Base-by-base conservation (phyloP, 2,797 vertebrate species). In the Nannoperca australis region DNA sequence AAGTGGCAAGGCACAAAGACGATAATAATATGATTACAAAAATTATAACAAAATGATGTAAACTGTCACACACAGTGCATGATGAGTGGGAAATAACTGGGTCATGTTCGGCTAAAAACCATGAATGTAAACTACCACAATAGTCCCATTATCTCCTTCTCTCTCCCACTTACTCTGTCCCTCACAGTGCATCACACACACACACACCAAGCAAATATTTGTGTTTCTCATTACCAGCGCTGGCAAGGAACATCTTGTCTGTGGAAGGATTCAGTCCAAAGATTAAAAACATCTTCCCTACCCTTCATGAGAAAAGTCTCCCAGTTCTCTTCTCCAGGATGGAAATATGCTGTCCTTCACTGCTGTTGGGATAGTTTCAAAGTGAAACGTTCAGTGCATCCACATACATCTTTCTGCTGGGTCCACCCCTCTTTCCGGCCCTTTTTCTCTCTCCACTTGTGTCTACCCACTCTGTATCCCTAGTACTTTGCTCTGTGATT, bases 171-270 rank as follows among this genome's bases (percentile, higher is more conserved):
- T 68, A 56, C 45, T 59, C 54, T 32, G 36, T 53, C 40, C 59
- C 50, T 22, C 50, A 30, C 53, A 27, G 24, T 47, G 12, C 24
- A 11, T 66, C 14, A 13, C 44, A 34, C 22, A n/a, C 44, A 69
- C 65, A 61, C 50, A 86, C 55, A 76, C 62, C 13, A 79, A 73
- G 60, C 59, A 83, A 58, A 82, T 50, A 47, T 50, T 87, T 85
- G 69, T 81, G 79, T 80, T 85, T 84, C 65, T 86, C 64, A 76
- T 91, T 92, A 92, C 91, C 90, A 61, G 36, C 59, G 69, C 54
- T 74, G 60, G 71, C 53, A 10, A 24, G 24, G 42, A 84, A 56
- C 53, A 56, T 83, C 76, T 60, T 60, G 36, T 76, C 76, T 71
- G 79, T 34, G 42, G 45, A 73, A 65, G 38, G 63, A 67, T 76